Base-by-base conservation (phyloP, 1,140 invertebrate genomes). In the Magallana angulata region DNA sequence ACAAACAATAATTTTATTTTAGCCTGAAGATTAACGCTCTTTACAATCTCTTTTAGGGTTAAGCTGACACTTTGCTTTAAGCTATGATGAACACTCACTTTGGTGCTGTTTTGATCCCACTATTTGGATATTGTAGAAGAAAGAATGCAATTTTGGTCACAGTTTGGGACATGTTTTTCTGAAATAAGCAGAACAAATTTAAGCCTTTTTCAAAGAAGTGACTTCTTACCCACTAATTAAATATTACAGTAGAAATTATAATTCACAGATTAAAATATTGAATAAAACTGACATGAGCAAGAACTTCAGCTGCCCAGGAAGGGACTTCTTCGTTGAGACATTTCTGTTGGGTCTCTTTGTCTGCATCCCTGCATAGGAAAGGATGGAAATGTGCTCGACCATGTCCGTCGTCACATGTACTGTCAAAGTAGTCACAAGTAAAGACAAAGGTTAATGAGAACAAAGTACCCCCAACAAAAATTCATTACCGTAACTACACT, bases 121-220 rank as follows among this genome's bases (percentile, higher is more conserved):
- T 97, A 91, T 97, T 97, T 30, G 97, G 96, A 96, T 99, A 98
- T 76, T 98, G 98, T 93, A 98, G 96, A 76, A 99, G 96, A 95
- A 98, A 98, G 95, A 99, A 99, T 84, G 99, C 97, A 93, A 99
- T 97, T 96, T 99, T 99, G 90, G 98, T 98, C 36, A 48, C 36
- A 92, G 99, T 98, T 95, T 99, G 99, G 2, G 98, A 98, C 91
- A 98, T 96, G 93, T 97, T 98, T 95, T 98, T 98, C 94, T 96
- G 91, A 57, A 95, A 94, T 85, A 91, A 83, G 87, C 36, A 81
- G 91, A 84, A 89, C 7, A 80, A 48, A 48, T 48, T 48, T 48
- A 48, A 48, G 36, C 2, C 36, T 5, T 48, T 48, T 48, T 4
- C 36, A 48, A 5, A 48, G 36, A 48, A 48, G 36, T 48, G 5